A percentile compares a stretch with the other conserved stretches of the same genome.
These are phyloP conservation scores for Horisme vitalbata DNA, from an alignment of 2,888 invertebrate species.

Conservation along the genomic window DNA sequence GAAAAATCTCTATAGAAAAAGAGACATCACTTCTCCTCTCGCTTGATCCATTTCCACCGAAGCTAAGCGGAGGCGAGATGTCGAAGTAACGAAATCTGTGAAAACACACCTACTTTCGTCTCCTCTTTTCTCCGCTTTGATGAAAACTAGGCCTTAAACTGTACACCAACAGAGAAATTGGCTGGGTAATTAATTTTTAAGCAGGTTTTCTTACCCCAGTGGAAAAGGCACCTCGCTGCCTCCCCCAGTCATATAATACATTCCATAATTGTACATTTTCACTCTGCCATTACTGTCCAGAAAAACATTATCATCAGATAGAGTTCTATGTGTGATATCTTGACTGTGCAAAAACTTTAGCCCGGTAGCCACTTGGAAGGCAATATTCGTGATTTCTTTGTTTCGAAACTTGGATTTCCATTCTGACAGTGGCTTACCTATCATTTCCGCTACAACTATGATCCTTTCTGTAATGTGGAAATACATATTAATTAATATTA, in stretches of 20 bases:
- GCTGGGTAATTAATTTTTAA: not conserved
- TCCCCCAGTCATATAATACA: slow-evolving; percentile 94
- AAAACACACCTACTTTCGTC: too few relatives aligned
- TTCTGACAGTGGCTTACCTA: slow-evolving; percentile 86
- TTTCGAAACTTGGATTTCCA: slow-evolving; percentile 63
- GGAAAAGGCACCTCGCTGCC: slow-evolving; percentile 96
- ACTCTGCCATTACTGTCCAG: slow-evolving; percentile 87
- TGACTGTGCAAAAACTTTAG: slow-evolving; percentile 88
- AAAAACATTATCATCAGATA: slow-evolving; percentile 92
- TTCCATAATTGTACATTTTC: slow-evolving; percentile 96
- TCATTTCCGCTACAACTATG: slow-evolving; percentile 91
- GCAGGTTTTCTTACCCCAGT: slow-evolving; percentile 85
- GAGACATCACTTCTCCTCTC: too few relatives aligned
- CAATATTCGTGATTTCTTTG: slow-evolving; percentile 84
- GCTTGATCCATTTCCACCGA: too few relatives aligned
- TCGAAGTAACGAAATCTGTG: too few relatives aligned
- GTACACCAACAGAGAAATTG: too few relatives aligned
- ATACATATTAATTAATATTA: too few relatives aligned
- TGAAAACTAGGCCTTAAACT: too few relatives aligned
- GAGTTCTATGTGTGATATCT: slow-evolving; percentile 89
- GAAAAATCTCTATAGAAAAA: too few relatives aligned
- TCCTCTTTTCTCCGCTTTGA: too few relatives aligned
- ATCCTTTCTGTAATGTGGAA: slow-evolving; percentile 87
- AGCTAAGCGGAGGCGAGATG: too few relatives aligned
- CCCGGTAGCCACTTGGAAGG: slow-evolving; percentile 88